Conservation (phyloP, 92 coral and sea anemone genomes). For the Anthopleura xanthogrammica region DNA sequence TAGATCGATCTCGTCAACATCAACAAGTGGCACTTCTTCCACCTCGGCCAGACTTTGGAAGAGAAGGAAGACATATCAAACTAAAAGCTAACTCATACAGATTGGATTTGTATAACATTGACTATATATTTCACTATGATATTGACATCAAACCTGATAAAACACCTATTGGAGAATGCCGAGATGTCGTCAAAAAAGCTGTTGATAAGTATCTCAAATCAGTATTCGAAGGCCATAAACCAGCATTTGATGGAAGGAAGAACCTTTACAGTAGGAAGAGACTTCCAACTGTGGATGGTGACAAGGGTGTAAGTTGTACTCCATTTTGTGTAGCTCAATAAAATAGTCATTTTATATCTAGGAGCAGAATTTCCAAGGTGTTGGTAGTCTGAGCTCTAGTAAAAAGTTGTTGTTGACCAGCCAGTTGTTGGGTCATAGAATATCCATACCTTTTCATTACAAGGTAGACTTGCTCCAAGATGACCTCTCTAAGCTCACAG, state of each 20-base stretch:
- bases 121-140: constrained; percentile 75
- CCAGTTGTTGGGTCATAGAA: too few relatives aligned
- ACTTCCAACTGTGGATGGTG: constrained; percentile 62
- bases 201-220: constrained; percentile 29
- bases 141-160: constrained; percentile 62
- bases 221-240: constrained; percentile 51
- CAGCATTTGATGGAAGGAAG: constrained; percentile 86
- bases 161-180: constrained; percentile 50
- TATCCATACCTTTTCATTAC: too few relatives aligned
- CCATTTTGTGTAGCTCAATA: too few relatives aligned
- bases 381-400: too few relatives aligned
- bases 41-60: constrained; percentile 72
- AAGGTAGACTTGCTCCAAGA: too few relatives aligned
- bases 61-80: constrained; percentile 55
- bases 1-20: constrained; percentile 30
- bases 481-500: too few relatives aligned
- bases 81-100: constrained; percentile 70
- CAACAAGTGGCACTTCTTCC: constrained; percentile 51
- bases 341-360: too few relatives aligned
- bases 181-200: constrained; percentile 59
- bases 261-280: constrained; percentile 65
- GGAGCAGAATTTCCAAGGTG: too few relatives aligned
- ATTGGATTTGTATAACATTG: constrained; percentile 36
- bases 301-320: constrained; percentile 2
- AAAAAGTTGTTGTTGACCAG: too few relatives aligned